These are phyloP conservation scores for Tethya wilhelma DNA, from an alignment of 37 sponge, comb jelly and placozoan genomes.

Conservation along the genomic window DNA sequence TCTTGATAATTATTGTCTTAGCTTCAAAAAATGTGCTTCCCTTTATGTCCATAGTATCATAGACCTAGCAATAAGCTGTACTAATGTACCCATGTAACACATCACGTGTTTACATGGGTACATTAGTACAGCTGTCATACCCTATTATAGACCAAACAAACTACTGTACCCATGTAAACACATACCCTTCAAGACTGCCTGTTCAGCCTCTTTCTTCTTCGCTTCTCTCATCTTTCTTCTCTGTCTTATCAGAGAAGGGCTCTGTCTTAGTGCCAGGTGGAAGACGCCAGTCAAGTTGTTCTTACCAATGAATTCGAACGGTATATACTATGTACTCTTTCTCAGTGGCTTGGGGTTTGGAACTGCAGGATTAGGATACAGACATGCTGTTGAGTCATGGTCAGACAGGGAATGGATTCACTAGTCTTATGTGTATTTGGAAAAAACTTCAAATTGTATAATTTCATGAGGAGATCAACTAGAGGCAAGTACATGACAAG, in stretches of 20 bases:
- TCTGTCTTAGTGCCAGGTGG: background rate
- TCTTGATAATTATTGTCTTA: no score
- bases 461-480: background rate
- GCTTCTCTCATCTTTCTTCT: background rate
- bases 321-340: slow-evolving; percentile 65
- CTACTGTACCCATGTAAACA: background rate
- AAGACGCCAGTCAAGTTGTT: slow-evolving; percentile 52
- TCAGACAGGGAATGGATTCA: background rate
- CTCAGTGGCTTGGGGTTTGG: slow-evolving; percentile 35
- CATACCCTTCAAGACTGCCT: slow-evolving; percentile 72
- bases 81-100: no score
- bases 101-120: no score
- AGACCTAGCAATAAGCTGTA: no score
- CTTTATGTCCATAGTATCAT: no score
- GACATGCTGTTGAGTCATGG: background rate
- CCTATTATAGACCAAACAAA: background rate
- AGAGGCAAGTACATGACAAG: background rate
- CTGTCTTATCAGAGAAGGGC: background rate
- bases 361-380: slow-evolving; percentile 20
- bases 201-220: slow-evolving; percentile 74
- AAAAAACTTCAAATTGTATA: no score
- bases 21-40: no score
- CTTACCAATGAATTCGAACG: slow-evolving; percentile 52
- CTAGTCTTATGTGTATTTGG: no score
- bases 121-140: no score